phyloP scores from a whole-genome alignment of 2,113 vertebrate genomes.

The Cettia cetti region DNA sequence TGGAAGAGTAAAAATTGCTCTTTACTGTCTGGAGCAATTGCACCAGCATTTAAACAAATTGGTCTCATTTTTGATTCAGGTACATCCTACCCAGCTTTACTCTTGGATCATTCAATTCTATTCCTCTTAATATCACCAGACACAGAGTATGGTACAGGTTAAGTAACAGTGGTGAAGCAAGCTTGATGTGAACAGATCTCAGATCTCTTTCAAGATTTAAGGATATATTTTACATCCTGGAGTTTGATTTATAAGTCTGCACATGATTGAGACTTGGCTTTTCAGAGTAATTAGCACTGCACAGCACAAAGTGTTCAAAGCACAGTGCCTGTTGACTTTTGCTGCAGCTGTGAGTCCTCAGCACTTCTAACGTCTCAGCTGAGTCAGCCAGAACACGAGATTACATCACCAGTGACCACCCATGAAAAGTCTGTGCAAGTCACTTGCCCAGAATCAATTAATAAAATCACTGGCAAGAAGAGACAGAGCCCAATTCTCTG shows the following conservation, averaged over 20 bases:
- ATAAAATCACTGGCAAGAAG: neutral
- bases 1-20: neutral
- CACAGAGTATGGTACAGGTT: neutral
- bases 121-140: neutral
- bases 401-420: conserved; percentile 28
- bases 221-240: neutral
- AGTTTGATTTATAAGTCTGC: neutral
- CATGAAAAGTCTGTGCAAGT: neutral
- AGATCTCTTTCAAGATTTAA: neutral
- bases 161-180: neutral
- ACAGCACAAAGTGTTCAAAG: neutral
- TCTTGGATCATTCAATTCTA: neutral
- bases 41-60: neutral
- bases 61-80: neutral
- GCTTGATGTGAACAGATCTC: neutral
- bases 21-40: neutral
- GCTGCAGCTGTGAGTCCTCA: conserved; percentile 44
- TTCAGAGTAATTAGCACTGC: neutral
- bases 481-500: neutral
- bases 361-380: neutral
- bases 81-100: neutral
- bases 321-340: neutral
- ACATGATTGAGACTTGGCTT: neutral
- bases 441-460: neutral
- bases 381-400: neutral